Evolutionary conservation across 2,888 invertebrate species (phyloP), one percentile per base, ranked within the genome.

Genomic region (Aphidoletes aphidimyza): DNA sequence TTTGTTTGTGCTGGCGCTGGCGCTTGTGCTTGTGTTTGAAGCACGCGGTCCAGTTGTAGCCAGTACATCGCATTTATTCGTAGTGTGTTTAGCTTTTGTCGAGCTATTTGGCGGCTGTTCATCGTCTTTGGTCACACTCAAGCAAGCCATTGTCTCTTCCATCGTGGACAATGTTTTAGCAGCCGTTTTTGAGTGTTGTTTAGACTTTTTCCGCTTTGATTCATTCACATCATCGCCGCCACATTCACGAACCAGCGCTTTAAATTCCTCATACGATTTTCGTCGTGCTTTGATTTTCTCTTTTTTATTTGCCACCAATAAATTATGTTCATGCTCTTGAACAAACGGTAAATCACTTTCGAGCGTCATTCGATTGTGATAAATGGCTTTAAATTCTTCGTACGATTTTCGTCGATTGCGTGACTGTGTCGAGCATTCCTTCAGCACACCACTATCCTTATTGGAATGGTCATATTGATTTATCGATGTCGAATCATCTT

Each of bases 251-350:
- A 89, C 89, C 85, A 90, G 87, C 85, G 88, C 89, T 86, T 90
- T 90, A 85, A 90, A 90, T 87, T 90, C 90, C 86, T 90, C 90
- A 86, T 90, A 90, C 14, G 90, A 90, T 86, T 90, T 90, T 85
- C 90, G 88, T 37, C 90, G 89, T 85, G 88, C 88, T 85, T 89
- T 89, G 78, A 89, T 89, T 86, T 90, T 90, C 85, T 89, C 89
- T 86, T 89, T 87, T 30, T 87, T 86, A 85, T 86, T 49, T 1
- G 36, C 42, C 22, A 34, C 36, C 2, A 26, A 36, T n/a, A 49
- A 22, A 17, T 14, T 84, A 22, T 9, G 19, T 6, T 83, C 45
- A 17, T 83, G 36, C 30, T 83, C 83, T 42, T 83, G 83, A 83
- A 83, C 83, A 83, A 83, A 83, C 17, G 83, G 42, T n/a, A 83